Evolutionary conservation across 1,140 invertebrate genomes (phyloP).

Genomic region (Panulirus ornatus): DNA sequence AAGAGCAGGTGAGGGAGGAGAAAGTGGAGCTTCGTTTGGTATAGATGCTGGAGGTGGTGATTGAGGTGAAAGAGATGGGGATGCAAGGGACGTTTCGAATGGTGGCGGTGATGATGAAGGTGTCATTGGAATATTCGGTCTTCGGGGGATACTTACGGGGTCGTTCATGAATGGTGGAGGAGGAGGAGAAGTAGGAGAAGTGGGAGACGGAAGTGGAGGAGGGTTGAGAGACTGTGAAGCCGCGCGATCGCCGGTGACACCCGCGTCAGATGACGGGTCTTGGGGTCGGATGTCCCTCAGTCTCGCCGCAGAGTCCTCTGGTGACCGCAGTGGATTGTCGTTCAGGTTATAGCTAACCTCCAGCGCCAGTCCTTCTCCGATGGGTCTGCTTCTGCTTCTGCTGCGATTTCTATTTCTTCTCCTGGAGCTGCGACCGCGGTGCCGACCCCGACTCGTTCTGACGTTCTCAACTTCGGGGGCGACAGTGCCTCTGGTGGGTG

Average conservation of each 20-base stretch:
- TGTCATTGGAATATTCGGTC: conserved; percentile 17
- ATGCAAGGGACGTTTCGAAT: not conserved
- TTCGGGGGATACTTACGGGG: conserved; percentile 52
- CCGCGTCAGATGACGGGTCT: not conserved
- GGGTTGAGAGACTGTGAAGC: conserved; percentile 35
- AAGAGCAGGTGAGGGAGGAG: not conserved
- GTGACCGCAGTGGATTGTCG: conserved; percentile 1
- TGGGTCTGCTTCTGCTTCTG: not conserved
- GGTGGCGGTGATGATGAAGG: not conserved
- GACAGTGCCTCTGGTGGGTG: conserved; percentile 12
- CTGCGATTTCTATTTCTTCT: conserved; percentile 19
- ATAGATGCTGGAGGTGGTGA: not conserved
- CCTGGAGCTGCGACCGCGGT: not conserved
- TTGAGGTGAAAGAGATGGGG: not conserved
- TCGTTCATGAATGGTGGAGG: conserved; percentile 37
- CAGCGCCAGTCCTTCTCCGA: conserved; percentile 13
- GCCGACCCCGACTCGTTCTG: not conserved
- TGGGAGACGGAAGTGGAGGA: conserved; percentile 28
- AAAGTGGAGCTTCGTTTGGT: not conserved
- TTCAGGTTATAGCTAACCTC: conserved; percentile 49
- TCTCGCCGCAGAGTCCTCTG: not conserved
- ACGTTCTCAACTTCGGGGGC: not conserved
- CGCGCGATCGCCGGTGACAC: not conserved
- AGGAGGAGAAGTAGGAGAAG: conserved; percentile 43
- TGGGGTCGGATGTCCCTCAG: not conserved